A percentile compares a stretch with the other conserved stretches of the same genome.
Evolutionary conservation across 2,113 vertebrate genomes (phyloP).

Genomic region (Stegastes partitus): DNA sequence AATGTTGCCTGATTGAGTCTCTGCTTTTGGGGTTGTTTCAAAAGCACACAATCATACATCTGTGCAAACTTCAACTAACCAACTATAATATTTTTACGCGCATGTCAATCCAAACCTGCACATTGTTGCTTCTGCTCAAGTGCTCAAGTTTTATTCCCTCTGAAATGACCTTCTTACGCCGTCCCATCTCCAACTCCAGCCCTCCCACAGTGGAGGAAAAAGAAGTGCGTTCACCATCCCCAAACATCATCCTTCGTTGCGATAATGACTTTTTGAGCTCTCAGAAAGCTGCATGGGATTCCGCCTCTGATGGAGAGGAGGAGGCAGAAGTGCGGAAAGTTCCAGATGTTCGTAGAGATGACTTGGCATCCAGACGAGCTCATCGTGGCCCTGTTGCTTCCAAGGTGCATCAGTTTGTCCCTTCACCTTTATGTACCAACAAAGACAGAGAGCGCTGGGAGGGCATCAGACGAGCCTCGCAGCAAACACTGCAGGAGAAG

Average conservation of each 20-base stretch:
- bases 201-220: slow-evolving; percentile 79
- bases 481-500: slow-evolving; percentile 80
- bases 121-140: slow-evolving; percentile 12
- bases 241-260: slow-evolving; percentile 89
- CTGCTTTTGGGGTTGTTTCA: slow-evolving; percentile 16
- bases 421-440: slow-evolving; percentile 84
- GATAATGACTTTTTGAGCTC: slow-evolving; percentile 89
- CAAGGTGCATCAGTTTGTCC: slow-evolving; percentile 85
- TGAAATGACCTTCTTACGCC: slow-evolving; percentile 36
- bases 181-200: slow-evolving; percentile 62
- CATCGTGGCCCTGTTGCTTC: slow-evolving; percentile 85
- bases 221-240: slow-evolving; percentile 68
- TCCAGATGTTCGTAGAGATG: slow-evolving; percentile 93
- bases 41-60: background rate
- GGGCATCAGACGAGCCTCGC: slow-evolving; percentile 83
- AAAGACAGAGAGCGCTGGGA: slow-evolving; percentile 87
- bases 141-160: background rate
- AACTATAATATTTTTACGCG: background rate
- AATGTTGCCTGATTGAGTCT: background rate
- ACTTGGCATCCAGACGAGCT: slow-evolving; percentile 91
- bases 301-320: slow-evolving; percentile 81
- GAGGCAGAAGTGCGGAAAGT: slow-evolving; percentile 79
- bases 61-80: slow-evolving; percentile 41
- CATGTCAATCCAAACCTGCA: slow-evolving; percentile 26
- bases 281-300: slow-evolving; percentile 85